A percentile compares a stretch with the other conserved stretches of the same genome.
These are phyloP conservation scores for Sterna hirundo DNA, from an alignment of 2,113 vertebrate genomes.

Conservation along the genomic window DNA sequence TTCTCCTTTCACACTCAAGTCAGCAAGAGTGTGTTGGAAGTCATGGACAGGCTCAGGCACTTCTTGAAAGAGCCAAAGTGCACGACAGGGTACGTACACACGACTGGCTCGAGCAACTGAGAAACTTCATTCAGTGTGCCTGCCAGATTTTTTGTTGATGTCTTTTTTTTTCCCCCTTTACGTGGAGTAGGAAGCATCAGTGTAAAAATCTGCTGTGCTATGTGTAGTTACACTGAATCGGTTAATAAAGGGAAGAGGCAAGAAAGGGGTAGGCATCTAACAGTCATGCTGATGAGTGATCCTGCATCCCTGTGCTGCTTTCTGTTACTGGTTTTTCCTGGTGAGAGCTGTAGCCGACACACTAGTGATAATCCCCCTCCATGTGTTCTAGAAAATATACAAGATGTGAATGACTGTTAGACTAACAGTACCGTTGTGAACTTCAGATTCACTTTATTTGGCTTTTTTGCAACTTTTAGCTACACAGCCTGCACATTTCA, in stretches of 20 bases:
- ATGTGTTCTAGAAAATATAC: not conserved
- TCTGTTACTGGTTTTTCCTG: not conserved
- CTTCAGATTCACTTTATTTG: not conserved
- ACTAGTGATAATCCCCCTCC: not conserved
- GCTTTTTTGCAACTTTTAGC: not conserved
- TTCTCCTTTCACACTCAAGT: not conserved
- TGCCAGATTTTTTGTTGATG: not conserved
- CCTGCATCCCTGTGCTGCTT: not conserved
- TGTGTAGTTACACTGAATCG: not conserved
- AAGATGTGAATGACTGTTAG: not conserved
- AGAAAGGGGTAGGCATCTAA: not conserved
- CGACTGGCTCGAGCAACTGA: rapidly evolving
- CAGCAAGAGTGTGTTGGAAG: not conserved
- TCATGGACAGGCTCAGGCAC: not conserved
- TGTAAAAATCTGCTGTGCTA: not conserved
- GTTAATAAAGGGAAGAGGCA: not conserved
- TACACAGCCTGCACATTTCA: not conserved
- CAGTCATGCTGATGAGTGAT: not conserved
- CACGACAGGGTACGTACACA: not conserved
- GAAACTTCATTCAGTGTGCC: not conserved
- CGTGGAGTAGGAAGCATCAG: not conserved
- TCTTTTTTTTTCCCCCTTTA: not conserved
- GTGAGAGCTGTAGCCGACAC: not conserved
- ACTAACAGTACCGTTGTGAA: not conserved
- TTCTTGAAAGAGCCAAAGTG: not conserved